These are phyloP conservation scores for Pardalotus punctatus DNA, from an alignment of 2,113 vertebrate species.

Conservation along the genomic window DNA sequence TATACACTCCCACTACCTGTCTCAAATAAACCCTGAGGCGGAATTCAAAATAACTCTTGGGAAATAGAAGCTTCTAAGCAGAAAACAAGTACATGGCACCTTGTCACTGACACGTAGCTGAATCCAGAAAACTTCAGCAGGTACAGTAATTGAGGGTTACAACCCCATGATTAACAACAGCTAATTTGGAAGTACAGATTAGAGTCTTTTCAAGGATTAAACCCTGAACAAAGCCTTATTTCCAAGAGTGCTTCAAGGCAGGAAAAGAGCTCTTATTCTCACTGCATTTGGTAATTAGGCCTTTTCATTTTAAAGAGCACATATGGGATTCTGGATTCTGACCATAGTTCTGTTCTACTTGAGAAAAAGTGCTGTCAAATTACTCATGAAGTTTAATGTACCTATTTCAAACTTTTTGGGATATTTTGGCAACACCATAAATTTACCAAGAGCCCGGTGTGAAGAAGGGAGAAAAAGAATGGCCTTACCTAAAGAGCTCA, in stretches of 20 bases:
- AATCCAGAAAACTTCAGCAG: not conserved
- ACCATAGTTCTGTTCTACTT: not conserved
- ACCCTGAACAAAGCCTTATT: not conserved
- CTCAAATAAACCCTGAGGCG: not conserved
- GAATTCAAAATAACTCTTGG: not conserved
- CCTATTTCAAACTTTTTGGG: not conserved
- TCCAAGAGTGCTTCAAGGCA: not conserved
- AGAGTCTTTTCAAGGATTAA: not conserved
- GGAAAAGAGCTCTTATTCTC: not conserved
- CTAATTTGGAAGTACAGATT: not conserved
- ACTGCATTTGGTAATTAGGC: not conserved
- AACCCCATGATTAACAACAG: not conserved
- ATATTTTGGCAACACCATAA: not conserved
- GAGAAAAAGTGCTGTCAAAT: not conserved
- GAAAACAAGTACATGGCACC: not conserved
- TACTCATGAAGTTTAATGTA: not conserved
- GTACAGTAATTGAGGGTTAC: not conserved
- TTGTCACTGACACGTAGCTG: not conserved
- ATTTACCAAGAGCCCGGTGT: not conserved
- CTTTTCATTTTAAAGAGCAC: not conserved
- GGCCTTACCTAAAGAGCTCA: not conserved
- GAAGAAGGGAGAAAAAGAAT: not conserved
- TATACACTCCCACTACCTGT: not conserved
- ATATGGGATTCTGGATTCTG: not conserved
- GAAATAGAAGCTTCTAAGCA: not conserved